phyloP scores from a whole-genome alignment of 2,113 vertebrate genomes.

The Eudyptes chrysolophus region DNA sequence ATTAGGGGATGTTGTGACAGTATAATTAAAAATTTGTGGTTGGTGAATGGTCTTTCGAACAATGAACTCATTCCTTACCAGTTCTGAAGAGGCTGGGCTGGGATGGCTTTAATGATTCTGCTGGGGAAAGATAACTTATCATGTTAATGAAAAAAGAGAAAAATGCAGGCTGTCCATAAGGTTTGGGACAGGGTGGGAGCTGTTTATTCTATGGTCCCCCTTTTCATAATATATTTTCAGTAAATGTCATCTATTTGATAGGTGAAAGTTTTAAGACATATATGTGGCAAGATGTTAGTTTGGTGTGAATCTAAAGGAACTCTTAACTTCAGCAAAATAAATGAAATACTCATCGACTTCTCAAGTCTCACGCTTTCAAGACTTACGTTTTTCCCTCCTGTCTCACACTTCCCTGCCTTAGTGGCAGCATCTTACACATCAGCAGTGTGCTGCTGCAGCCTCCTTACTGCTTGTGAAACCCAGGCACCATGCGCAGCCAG shows the following conservation, averaged over 20 bases:
- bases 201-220: background rate
- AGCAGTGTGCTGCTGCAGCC: background rate
- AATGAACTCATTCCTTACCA: background rate
- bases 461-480: background rate
- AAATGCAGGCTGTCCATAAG: background rate
- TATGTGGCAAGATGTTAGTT: background rate
- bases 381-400: background rate
- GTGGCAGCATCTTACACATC: background rate
- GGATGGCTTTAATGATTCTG: background rate
- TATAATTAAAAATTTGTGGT: background rate
- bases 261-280: background rate
- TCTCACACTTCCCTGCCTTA: background rate
- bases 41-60: background rate
- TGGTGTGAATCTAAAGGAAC: background rate
- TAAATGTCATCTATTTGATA: background rate
- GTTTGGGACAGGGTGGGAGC: background rate
- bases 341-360: background rate
- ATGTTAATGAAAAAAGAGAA: background rate
- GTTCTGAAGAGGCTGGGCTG: background rate
- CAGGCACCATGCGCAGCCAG: background rate
- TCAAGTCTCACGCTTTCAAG: background rate
- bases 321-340: background rate
- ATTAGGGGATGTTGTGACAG: fast-evolving
- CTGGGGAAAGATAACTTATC: background rate
- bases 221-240: background rate